Evolutionary conservation across 2,797 vertebrate species (phyloP), one percentile per base, ranked within the genome.

Genomic region (Lutra lutra): DNA sequence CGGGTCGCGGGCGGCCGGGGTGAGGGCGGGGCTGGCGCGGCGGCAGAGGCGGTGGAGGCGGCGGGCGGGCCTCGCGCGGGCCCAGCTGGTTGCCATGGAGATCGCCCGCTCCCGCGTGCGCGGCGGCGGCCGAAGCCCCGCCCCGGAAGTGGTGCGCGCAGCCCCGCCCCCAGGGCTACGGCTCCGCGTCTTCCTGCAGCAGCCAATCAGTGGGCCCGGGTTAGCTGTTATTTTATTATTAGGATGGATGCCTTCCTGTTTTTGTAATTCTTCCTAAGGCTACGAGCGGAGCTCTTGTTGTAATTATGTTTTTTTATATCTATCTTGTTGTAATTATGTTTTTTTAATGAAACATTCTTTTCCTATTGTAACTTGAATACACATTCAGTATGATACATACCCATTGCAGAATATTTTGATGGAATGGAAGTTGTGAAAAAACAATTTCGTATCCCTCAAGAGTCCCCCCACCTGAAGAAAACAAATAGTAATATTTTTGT

Each of bases 21-120:
- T 21, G 94, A 77, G 35, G 80, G 88, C 72, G 48, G 82, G 89
- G 91, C 66, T 1, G 5, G 48, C 62, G 27, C 27, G 17, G 54
- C 18, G 54, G 54, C 17, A 5, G 54, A 13, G 70, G 68, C 21
- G 18, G 73, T 0, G 58, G 48, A 23, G 7, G 84, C 17, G 66
- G 40, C 84, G 1, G 12, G 51, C 0, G 6, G 77, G 73, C 70
- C 78, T 15, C 0, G 17, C 18, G 8, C 35, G 1, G 51, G 15
- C n/a, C 86, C 51, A 0, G 9, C 79, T 1, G 58, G 97, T 97
- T 97, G 77, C 95, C 97, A 91, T 97, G 94, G 98, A 91, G 91
- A 98, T 91, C 46, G 2, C 9, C 60, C 0, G 82, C 91, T 40
- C 70, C 38, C 0, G 75, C 78, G 80, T 3, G 56, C 38, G 73